These are phyloP conservation scores for Lordiphosa andalusiaca DNA, from an alignment of 2,888 invertebrate genomes.

Conservation along the genomic window DNA sequence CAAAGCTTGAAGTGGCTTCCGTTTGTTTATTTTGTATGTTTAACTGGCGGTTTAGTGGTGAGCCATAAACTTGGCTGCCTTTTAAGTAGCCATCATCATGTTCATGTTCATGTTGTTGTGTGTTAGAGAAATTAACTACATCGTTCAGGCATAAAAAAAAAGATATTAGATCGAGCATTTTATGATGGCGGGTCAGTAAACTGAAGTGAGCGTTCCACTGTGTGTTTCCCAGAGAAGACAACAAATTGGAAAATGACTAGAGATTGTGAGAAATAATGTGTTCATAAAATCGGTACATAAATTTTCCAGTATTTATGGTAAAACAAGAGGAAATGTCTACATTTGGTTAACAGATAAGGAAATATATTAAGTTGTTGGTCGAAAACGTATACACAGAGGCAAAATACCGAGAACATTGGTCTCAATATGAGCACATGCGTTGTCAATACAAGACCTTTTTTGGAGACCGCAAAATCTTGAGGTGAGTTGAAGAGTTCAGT, in stretches of 20 bases:
- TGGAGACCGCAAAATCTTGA: no score
- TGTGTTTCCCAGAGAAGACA: no score
- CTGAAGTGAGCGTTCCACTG: constrained; percentile 1
- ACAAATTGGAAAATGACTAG: neutral
- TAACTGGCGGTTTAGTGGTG: constrained; percentile 53
- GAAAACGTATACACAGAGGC: no score
- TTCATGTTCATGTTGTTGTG: constrained; percentile 21
- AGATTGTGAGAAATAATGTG: neutral
- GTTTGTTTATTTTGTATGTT: constrained; percentile 31
- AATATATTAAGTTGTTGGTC: no score
- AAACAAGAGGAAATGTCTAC: no score
- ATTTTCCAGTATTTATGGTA: no score
- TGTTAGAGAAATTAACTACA: constrained; percentile 5
- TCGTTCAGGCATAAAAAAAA: neutral
- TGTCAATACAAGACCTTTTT: no score
- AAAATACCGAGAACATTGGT: no score
- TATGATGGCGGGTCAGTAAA: constrained; percentile 12
- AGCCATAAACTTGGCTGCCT: constrained; percentile 37
- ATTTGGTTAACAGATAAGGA: no score
- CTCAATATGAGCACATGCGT: no score
- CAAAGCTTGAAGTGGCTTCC: constrained; percentile 13
- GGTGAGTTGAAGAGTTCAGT: no score
- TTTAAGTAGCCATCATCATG: constrained; percentile 34
- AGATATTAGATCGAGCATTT: constrained; percentile 24
- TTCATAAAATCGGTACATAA: no score